Evolutionary conservation across 2,888 invertebrate genomes (phyloP).

Genomic region (Polydesmus complanatus): DNA sequence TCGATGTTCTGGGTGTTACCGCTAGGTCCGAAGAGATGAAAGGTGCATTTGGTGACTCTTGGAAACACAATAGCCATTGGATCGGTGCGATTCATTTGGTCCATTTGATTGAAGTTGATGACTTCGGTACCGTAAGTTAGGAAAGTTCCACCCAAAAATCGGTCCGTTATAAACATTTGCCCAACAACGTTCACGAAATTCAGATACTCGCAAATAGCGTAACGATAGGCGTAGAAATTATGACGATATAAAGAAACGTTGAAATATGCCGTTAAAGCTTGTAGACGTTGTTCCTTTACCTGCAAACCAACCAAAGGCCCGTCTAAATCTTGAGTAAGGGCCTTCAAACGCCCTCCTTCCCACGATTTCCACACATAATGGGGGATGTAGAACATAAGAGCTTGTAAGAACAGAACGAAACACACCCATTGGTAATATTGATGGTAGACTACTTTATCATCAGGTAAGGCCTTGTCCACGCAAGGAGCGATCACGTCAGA

Average conservation of each 20-base stretch:
- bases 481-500: constrained; percentile 20
- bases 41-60: constrained; percentile 60
- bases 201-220: constrained; percentile 59
- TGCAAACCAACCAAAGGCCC: not conserved
- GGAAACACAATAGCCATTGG: constrained; percentile 44
- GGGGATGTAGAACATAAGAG: constrained; percentile 29
- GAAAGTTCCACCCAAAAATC: constrained; percentile 59
- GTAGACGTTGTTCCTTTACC: not conserved
- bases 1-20: constrained; percentile 73
- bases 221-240: constrained; percentile 50
- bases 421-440: too few relatives aligned
- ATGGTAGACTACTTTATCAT: constrained; percentile 20
- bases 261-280: constrained; percentile 4
- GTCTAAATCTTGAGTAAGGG: constrained; percentile 42
- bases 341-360: constrained; percentile 42
- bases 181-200: constrained; percentile 63
- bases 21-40: constrained; percentile 75
- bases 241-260: not conserved
- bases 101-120: constrained; percentile 56
- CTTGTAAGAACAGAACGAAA: constrained; percentile 35
- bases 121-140: constrained; percentile 52
- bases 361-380: constrained; percentile 15
- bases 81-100: constrained; percentile 44
- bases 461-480: constrained; percentile 16
- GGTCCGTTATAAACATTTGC: constrained; percentile 62